These are phyloP conservation scores for Regulus satrapa DNA, from an alignment of 2,113 vertebrate genomes.

Conservation along the genomic window DNA sequence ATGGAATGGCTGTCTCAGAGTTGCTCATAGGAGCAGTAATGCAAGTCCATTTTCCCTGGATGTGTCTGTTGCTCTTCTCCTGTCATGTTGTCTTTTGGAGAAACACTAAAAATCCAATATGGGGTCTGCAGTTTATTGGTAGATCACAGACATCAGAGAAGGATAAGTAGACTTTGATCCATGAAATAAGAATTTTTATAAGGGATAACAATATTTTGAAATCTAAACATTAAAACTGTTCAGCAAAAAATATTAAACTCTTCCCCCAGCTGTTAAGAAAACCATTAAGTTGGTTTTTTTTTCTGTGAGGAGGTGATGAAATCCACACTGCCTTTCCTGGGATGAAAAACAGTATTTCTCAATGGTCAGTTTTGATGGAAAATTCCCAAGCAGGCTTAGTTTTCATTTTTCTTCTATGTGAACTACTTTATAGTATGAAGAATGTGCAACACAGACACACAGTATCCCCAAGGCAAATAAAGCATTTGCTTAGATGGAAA, in stretches of 20 bases:
- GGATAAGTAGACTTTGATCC: not conserved
- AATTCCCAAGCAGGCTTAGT: not conserved
- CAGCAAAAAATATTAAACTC: not conserved
- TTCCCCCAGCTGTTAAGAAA: not conserved
- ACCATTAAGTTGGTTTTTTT: fast-evolving
- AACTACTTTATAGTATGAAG: constrained; percentile 21
- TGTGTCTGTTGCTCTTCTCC: not conserved
- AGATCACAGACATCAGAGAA: not conserved
- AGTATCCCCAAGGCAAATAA: not conserved
- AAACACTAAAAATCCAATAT: not conserved
- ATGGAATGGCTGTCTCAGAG: not conserved
- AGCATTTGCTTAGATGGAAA: constrained; percentile 34
- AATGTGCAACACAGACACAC: not conserved
- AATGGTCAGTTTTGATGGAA: not conserved
- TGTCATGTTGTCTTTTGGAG: not conserved
- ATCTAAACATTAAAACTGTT: not conserved
- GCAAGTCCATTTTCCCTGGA: not conserved
- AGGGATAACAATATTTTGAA: not conserved
- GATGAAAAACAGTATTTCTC: not conserved
- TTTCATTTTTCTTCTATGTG: constrained; percentile 12
- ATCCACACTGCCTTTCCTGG: not conserved
- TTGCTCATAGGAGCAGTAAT: not conserved
- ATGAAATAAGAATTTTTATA: not conserved
- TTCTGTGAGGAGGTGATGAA: not conserved
- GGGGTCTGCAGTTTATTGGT: not conserved